Conservation (phyloP, 2,888 invertebrate genomes). For the Sinodicranocentrus sp. region DNA sequence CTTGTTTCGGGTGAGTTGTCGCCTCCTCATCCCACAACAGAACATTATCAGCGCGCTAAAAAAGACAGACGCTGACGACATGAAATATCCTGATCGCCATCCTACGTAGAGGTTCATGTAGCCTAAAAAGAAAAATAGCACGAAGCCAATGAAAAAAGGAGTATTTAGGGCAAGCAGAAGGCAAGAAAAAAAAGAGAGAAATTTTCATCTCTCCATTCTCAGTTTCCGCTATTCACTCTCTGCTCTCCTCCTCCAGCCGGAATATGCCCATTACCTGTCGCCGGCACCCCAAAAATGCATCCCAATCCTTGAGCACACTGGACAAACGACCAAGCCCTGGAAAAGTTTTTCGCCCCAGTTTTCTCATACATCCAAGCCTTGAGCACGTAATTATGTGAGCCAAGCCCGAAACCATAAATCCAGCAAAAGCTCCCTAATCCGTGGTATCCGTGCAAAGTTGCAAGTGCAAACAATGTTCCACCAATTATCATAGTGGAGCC, state of each 20-base stretch:
- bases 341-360: slow-evolving; percentile 90
- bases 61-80: slow-evolving; percentile 66
- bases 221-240: slow-evolving; percentile 1
- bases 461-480: slow-evolving; percentile 70
- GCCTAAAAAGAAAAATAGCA: slow-evolving; percentile 37
- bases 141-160: slow-evolving; percentile 25
- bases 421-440: slow-evolving; percentile 82
- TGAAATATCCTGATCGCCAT: slow-evolving; percentile 63
- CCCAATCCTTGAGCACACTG: slow-evolving; percentile 92
- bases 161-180: slow-evolving; percentile 29
- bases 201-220: background rate
- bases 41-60: slow-evolving; percentile 61
- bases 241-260: background rate
- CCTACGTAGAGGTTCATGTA: slow-evolving; percentile 63
- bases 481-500: slow-evolving; percentile 69
- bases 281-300: slow-evolving; percentile 89
- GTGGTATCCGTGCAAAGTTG: slow-evolving; percentile 81
- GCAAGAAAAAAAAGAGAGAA: background rate
- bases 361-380: slow-evolving; percentile 92
- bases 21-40: slow-evolving; percentile 60
- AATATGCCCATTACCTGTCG: slow-evolving; percentile 82
- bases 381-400: slow-evolving; percentile 91
- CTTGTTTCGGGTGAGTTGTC: slow-evolving; percentile 67
- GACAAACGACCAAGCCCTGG: slow-evolving; percentile 92
- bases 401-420: slow-evolving; percentile 87